Conservation (phyloP, 2,797 vertebrate species). For the Cuniculus paca region DNA sequence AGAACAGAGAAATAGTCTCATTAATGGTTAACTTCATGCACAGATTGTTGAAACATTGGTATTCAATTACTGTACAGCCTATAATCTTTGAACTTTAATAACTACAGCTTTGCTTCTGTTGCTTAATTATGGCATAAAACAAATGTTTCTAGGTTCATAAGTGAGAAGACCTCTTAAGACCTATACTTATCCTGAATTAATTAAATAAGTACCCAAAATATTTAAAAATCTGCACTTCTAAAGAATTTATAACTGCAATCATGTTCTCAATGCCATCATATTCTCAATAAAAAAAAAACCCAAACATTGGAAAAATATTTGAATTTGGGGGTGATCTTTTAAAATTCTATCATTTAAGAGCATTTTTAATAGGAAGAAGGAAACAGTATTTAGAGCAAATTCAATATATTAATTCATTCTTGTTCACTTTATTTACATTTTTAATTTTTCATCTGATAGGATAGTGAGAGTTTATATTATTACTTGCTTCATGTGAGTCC, state of each 20-base stretch:
- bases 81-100: constrained; percentile 81
- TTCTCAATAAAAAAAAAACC: too few species aligned
- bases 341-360: neutral
- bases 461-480: neutral
- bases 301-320: neutral
- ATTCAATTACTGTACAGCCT: constrained; percentile 78
- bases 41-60: constrained; percentile 73
- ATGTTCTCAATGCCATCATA: neutral
- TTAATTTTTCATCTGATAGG: neutral
- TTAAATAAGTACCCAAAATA: neutral
- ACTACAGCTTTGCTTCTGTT: constrained; percentile 56
- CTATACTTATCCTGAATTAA: neutral
- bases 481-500: neutral
- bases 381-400: neutral
- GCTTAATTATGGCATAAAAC: constrained; percentile 57
- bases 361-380: neutral
- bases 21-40: constrained; percentile 81
- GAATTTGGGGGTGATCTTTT: neutral
- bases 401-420: neutral
- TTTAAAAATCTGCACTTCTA: neutral
- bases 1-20: constrained; percentile 68
- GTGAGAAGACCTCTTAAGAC: constrained; percentile 28
- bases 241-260: neutral
- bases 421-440: neutral
- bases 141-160: constrained; percentile 32